Conservation (phyloP, 2,113 vertebrate genomes). For the Miniopterus natalensis region DNA sequence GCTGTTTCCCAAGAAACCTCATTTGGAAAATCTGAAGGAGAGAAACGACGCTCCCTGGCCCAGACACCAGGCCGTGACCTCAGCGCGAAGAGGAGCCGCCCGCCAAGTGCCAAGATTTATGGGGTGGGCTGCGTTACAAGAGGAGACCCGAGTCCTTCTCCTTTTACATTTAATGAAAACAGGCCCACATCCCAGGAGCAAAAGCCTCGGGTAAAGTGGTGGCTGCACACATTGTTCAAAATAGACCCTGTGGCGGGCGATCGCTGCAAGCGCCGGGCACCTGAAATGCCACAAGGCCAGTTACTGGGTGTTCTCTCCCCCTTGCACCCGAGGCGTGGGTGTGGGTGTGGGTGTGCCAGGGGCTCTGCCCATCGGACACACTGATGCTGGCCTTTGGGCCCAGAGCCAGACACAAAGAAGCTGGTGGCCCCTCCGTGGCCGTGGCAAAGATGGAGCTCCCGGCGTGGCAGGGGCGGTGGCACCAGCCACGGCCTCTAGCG, state of each 20-base stretch:
- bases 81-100: neutral
- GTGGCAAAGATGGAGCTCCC: neutral
- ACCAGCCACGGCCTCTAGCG: neutral
- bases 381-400: neutral
- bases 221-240: fast-evolving
- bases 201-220: neutral
- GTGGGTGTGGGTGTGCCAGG: neutral
- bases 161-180: neutral
- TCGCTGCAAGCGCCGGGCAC: neutral
- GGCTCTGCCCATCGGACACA: neutral
- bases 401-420: neutral
- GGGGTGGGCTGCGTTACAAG: neutral
- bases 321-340: neutral
- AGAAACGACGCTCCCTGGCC: neutral
- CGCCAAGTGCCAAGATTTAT: conserved; percentile 34
- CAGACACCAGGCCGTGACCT: conserved; percentile 6
- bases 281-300: neutral
- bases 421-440: neutral
- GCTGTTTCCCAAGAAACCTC: conserved; percentile 11
- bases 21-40: conserved; percentile 40
- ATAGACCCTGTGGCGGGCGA: fast-evolving
- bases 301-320: too few species aligned
- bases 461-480: neutral
- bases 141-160: neutral
- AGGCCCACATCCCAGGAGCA: neutral